Evolutionary conservation across 1,140 invertebrate species (phyloP).

Genomic region (Radopholus similis): DNA sequence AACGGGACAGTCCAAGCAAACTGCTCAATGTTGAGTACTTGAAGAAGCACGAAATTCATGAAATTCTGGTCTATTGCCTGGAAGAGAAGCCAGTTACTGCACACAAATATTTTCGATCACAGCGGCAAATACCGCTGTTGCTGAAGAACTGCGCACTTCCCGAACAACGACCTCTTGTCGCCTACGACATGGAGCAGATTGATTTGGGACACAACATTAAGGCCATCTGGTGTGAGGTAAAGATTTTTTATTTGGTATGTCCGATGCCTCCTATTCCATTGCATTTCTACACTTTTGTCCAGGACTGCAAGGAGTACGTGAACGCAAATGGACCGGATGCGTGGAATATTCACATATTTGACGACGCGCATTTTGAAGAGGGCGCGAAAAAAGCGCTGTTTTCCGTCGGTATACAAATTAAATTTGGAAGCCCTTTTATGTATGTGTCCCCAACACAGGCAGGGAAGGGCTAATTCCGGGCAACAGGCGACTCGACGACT

Average conservation of each 20-base stretch:
- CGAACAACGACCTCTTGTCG: constrained; percentile 16
- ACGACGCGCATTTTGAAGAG: constrained; percentile 22
- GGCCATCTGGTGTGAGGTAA: constrained; percentile 25
- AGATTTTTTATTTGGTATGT: neutral
- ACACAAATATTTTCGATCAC: constrained; percentile 17
- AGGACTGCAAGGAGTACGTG: constrained; percentile 33
- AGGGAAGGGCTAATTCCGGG: too few species aligned
- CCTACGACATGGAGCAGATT: constrained; percentile 10
- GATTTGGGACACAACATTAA: constrained; percentile 5
- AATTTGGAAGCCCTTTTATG: constrained; percentile 18
- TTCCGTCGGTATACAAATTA: constrained; percentile 6
- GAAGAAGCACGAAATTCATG: constrained; percentile 14
- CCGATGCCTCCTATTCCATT: neutral
- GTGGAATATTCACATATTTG: constrained; percentile 28
- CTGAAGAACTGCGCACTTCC: constrained; percentile 13
- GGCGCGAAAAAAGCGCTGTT: constrained; percentile 19
- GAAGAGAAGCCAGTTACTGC: neutral
- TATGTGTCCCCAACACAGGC: too few species aligned
- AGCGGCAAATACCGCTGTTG: constrained; percentile 12
- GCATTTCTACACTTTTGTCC: neutral
- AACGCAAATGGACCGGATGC: constrained; percentile 9
- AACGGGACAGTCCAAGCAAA: constrained; percentile 24
- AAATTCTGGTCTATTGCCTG: constrained; percentile 11
- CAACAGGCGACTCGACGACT: neutral
- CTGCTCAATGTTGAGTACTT: constrained; percentile 32